These are phyloP conservation scores for Drymonia ruficornis DNA, from an alignment of 2,888 invertebrate genomes.

Conservation along the genomic window DNA sequence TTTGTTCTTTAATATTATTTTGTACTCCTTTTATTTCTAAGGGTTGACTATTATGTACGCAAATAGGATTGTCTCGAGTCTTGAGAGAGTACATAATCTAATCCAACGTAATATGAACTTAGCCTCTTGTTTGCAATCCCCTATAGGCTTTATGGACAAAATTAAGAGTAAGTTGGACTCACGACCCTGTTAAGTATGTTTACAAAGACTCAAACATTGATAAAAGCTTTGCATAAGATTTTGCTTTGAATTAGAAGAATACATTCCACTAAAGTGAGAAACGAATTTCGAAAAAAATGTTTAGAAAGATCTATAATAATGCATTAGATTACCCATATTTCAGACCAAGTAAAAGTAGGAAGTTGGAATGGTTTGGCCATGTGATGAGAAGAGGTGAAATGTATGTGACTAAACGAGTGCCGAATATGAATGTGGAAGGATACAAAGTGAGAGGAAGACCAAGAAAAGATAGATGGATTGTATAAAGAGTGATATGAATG, in stretches of 20 bases:
- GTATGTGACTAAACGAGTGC: too few relatives aligned
- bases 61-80: slow-evolving; percentile 41
- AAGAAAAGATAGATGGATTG: too few relatives aligned
- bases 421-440: too few relatives aligned
- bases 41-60: slow-evolving; percentile 38
- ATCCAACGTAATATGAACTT: slow-evolving; percentile 43
- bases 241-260: background rate
- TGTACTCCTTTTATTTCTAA: slow-evolving; percentile 33
- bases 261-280: background rate
- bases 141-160: slow-evolving; percentile 34
- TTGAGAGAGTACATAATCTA: slow-evolving; percentile 31
- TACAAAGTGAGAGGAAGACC: too few relatives aligned
- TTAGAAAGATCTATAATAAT: too few relatives aligned
- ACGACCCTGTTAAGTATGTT: slow-evolving; percentile 7
- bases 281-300: too few relatives aligned
- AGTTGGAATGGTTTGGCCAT: too few relatives aligned
- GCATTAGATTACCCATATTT: too few relatives aligned
- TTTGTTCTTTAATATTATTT: slow-evolving; percentile 47
- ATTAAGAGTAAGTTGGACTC: slow-evolving; percentile 22
- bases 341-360: too few relatives aligned
- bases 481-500: too few relatives aligned
- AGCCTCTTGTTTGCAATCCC: slow-evolving; percentile 41
- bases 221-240: background rate
- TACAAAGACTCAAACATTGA: slow-evolving; percentile 14
- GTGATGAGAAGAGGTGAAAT: too few relatives aligned